Conservation (phyloP, 2,888 invertebrate genomes). For the Tenthredo livida region DNA sequence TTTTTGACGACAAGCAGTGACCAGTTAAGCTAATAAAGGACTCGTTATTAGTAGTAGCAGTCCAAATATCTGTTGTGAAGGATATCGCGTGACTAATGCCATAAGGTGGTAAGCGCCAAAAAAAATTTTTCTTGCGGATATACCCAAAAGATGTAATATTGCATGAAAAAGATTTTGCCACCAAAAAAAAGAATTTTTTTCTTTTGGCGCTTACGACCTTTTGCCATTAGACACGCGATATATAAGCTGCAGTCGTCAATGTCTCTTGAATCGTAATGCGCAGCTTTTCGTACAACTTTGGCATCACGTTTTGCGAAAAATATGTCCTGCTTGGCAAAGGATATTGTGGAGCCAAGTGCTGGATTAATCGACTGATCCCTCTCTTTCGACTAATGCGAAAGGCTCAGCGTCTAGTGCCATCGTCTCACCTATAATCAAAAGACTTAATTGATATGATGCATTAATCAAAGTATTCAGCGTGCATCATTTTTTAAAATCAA, state of each 20-base stretch:
- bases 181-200: no score
- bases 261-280: constrained; percentile 20
- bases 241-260: background rate
- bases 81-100: no score
- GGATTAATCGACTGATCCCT: constrained; percentile 52
- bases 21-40: constrained; percentile 14
- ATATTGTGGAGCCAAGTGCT: constrained; percentile 47
- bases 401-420: constrained; percentile 55
- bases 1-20: constrained; percentile 20
- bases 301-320: constrained; percentile 55
- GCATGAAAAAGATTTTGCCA: no score
- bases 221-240: no score
- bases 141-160: no score
- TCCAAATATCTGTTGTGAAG: constrained; percentile 43
- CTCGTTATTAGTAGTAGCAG: background rate
- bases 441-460: no score
- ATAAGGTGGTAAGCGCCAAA: no score
- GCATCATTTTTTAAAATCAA: background rate
- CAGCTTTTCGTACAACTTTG: constrained; percentile 46
- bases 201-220: no score
- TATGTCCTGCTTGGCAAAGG: constrained; percentile 52
- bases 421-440: constrained; percentile 54
- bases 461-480: no score
- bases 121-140: no score
- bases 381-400: constrained; percentile 52